Evolutionary conservation across 2,888 invertebrate species (phyloP), one percentile per base, ranked within the genome.

Genomic region (Rhagonycha fulva): DNA sequence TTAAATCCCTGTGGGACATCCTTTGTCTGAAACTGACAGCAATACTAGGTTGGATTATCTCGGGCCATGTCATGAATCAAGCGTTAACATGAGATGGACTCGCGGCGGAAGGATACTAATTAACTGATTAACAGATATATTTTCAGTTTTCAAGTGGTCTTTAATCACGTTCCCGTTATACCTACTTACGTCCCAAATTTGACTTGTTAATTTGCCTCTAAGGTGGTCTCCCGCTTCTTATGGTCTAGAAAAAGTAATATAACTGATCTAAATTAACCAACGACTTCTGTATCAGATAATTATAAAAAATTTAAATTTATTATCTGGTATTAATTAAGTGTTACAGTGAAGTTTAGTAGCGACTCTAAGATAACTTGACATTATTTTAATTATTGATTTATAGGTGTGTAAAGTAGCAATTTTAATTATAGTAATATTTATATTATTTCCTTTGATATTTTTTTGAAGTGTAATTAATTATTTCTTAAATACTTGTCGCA

Each of bases 21-120:
- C 71, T 74, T 78, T 78, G 78, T 78, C 72, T 71, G 66, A 23
- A 68, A 67, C 78, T 70, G 73, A 72, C 75, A 70, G 73, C 68
- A 78, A 78, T 76, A 71, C 77, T 67, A 72, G 75, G 75, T 75
- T 70, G 62, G 75, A 69, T 71, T 74, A 77, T 77, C 77, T 32
- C 72, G 68, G 72, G 69, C 66, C 72, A 68, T 71, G 66, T 32
- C 74, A 72, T 77, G 77, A 77, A 77, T 77, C 77, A 77, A 74
- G 61, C 66, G 72, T 75, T 60, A 72, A 74, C 77, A 75, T 62
- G 70, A 71, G 70, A 71, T 76, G 74, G 74, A 76, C 76, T 70
- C 74, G 71, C 63, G 76, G 71, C 47, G 71, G 76, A 76, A 76
- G 74, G 76, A 76, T 74, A 76, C 74, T 76, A 76, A 76, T 76